phyloP scores from a whole-genome alignment of 2,797 vertebrate genomes.

The Silurus aristotelis region DNA sequence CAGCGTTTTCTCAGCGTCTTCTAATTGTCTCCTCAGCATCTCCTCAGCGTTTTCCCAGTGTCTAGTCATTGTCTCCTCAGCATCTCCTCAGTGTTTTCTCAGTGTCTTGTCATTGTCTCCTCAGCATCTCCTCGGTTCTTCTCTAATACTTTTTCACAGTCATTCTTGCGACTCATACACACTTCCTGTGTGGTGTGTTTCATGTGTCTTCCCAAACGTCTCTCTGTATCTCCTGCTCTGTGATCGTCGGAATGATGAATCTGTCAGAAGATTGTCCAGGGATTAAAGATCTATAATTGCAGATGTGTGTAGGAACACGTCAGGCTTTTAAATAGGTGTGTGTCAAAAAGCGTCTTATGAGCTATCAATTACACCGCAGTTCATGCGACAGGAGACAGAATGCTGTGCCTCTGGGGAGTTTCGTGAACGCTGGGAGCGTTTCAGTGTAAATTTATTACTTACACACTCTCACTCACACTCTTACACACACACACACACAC shows the following conservation, averaged over 20 bases:
- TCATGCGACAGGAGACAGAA: constrained; percentile 39
- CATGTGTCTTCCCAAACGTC: neutral
- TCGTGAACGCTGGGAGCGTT: constrained; percentile 1
- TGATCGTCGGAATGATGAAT: constrained; percentile 32
- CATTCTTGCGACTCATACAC: neutral
- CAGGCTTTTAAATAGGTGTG: constrained; percentile 51
- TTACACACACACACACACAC: constrained; percentile 3
- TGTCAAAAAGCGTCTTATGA: constrained; percentile 29
- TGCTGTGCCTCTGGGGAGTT: neutral
- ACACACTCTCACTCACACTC: constrained; percentile 1
- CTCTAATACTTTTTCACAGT: neutral
- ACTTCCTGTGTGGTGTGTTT: constrained; percentile 30
- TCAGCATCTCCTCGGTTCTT: neutral
- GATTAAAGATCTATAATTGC: constrained; percentile 50
- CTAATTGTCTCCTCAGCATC: no score
- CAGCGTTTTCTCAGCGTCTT: no score
- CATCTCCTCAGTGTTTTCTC: no score
- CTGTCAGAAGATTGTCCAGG: constrained; percentile 13
- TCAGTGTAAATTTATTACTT: constrained; percentile 10
- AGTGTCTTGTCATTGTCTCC: no score
- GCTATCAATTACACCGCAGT: constrained; percentile 49
- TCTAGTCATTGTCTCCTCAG: no score
- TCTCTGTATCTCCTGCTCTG: neutral
- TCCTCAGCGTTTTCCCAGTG: no score
- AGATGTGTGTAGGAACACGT: constrained; percentile 16